Evolutionary conservation across 2,888 invertebrate genomes (phyloP).

Genomic region (Heterodera filipjevi): DNA sequence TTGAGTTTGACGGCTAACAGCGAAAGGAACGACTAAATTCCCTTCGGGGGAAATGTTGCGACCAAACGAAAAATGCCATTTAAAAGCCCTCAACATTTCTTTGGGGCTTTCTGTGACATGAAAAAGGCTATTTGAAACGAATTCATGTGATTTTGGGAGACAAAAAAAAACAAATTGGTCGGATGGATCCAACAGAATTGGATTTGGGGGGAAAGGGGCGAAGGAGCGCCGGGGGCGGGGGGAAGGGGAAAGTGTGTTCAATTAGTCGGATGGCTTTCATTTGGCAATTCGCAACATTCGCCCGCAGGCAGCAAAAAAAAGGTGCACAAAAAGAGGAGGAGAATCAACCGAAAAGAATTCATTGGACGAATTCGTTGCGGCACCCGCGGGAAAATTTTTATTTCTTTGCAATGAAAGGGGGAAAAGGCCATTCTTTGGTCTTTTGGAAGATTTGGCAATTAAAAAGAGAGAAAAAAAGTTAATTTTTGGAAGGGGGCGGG

Average conservation of each 20-base stretch:
- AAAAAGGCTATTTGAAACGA: background rate
- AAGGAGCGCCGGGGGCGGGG: too few species aligned
- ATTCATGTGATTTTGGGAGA: background rate
- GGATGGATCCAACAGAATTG: background rate
- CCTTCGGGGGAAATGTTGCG: background rate
- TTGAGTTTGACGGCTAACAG: background rate
- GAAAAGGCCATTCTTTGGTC: background rate
- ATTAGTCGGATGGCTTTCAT: conserved; percentile 10
- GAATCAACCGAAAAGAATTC: background rate
- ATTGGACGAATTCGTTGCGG: background rate
- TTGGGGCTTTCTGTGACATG: background rate
- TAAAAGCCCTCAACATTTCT: background rate
- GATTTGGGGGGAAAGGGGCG: background rate
- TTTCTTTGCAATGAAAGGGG: background rate
- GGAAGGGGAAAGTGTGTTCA: background rate
- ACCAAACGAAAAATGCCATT: background rate
- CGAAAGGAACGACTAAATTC: background rate
- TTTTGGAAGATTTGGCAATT: background rate
- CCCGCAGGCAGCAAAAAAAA: background rate
- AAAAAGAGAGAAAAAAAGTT: background rate
- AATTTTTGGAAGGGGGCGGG: background rate
- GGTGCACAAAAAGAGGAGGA: background rate
- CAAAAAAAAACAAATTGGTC: background rate
- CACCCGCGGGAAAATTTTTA: too few species aligned
- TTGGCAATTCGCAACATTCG: conserved; percentile 9